Evolutionary conservation across 2,113 vertebrate species (phyloP).

Genomic region (Eidolon helvum): DNA sequence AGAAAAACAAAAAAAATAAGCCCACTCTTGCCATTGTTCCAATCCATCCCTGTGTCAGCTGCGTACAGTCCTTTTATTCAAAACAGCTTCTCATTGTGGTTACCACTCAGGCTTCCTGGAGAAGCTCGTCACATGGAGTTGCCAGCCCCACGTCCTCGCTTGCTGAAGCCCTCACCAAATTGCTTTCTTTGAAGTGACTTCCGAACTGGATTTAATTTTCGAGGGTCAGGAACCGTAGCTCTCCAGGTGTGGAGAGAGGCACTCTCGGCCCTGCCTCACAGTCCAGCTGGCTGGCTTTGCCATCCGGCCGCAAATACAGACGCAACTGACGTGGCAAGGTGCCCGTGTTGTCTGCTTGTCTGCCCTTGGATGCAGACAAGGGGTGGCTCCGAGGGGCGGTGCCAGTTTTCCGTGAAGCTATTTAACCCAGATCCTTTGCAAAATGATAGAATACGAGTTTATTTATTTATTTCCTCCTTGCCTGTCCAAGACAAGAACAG

Average conservation of each 20-base stretch:
- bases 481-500: slow-evolving; percentile 38
- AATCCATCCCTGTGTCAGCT: neutral
- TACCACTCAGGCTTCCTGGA: neutral
- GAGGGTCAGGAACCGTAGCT: neutral
- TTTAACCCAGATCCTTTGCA: slow-evolving; percentile 45
- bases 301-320: neutral
- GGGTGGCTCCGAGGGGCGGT: neutral
- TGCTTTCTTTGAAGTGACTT: slow-evolving; percentile 35
- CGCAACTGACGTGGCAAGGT: neutral
- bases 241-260: neutral
- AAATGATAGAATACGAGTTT: neutral
- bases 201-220: neutral
- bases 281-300: neutral
- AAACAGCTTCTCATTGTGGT: neutral
- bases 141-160: neutral
- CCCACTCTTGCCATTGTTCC: slow-evolving; percentile 58
- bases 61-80: neutral
- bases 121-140: neutral
- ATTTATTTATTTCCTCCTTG: neutral
- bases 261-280: neutral
- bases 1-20: slow-evolving; percentile 82
- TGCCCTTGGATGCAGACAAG: neutral
- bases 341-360: neutral
- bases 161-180: slow-evolving; percentile 10
- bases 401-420: neutral